Evolutionary conservation across 2,888 invertebrate genomes (phyloP).

Genomic region (Euzetes globulus): DNA sequence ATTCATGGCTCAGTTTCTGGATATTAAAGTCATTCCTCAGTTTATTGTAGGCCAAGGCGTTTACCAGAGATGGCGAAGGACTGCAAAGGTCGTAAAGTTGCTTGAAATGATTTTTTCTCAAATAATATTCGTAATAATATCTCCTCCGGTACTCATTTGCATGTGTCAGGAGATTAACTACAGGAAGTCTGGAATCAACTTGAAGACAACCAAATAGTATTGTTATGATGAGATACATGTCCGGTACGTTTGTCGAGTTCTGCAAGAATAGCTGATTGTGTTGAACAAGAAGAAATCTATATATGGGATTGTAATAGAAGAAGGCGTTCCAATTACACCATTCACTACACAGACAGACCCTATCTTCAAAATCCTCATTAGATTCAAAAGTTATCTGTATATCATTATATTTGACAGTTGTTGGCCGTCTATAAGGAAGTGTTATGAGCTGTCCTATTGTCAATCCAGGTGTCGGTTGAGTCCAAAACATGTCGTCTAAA

Average conservation of each 20-base stretch:
- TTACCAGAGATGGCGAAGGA: background rate
- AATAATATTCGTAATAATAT: background rate
- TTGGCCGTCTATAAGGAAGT: no score
- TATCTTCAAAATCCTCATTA: background rate
- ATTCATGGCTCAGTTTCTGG: background rate
- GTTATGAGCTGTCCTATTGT: no score
- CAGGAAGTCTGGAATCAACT: background rate
- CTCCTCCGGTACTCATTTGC: background rate
- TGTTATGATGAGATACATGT: background rate
- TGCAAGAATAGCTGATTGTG: background rate
- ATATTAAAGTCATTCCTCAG: no score
- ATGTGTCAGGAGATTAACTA: background rate
- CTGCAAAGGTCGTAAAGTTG: background rate
- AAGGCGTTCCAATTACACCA: constrained; percentile 14
- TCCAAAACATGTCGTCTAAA: background rate
- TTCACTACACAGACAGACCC: constrained; percentile 5
- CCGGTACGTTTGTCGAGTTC: background rate
- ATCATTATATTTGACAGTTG: background rate
- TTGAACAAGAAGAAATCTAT: background rate
- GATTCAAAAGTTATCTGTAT: background rate
- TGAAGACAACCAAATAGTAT: no score
- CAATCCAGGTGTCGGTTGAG: no score
- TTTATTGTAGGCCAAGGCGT: no score
- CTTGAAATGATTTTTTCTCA: background rate
- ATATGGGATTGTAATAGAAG: constrained; percentile 19